A percentile compares a stretch with the other conserved stretches of the same genome.
phyloP scores from a whole-genome alignment of 2,888 invertebrate species.

The Hololepta plana region DNA sequence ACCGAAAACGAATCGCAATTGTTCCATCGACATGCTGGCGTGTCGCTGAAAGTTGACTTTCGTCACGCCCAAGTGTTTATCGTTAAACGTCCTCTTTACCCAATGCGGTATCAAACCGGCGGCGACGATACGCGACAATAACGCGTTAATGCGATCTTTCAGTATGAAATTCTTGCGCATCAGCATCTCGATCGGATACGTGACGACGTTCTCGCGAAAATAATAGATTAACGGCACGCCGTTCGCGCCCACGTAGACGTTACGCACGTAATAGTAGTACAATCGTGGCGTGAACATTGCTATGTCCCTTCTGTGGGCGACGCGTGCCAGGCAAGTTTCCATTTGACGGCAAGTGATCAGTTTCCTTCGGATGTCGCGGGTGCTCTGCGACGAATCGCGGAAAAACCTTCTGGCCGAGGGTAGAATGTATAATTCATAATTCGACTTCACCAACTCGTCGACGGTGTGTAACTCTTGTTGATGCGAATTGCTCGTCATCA shows the following conservation, averaged over 20 bases:
- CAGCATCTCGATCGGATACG: conserved; percentile 20
- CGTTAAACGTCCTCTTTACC: too few relatives aligned
- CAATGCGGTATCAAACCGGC: conserved; percentile 17
- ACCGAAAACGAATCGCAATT: too few relatives aligned
- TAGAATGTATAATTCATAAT: conserved; percentile 13
- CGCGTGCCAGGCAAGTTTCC: conserved; percentile 12
- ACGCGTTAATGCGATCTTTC: conserved; percentile 13
- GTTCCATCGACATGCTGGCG: too few relatives aligned
- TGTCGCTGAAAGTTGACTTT: too few relatives aligned
- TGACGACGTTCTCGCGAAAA: conserved; percentile 16
- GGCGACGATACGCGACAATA: conserved; percentile 16
- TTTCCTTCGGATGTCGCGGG: too few relatives aligned
- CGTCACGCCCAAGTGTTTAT: too few relatives aligned
- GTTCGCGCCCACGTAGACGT: conserved; percentile 13
- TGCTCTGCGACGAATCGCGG: too few relatives aligned
- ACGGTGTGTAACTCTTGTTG: conserved; percentile 14
- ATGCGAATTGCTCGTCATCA: conserved; percentile 14
- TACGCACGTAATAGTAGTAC: conserved; percentile 15
- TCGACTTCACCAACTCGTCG: conserved; percentile 13
- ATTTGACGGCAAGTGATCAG: too few relatives aligned
- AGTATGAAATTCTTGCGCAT: conserved; percentile 21
- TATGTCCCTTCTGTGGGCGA: conserved; percentile 12
- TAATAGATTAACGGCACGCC: conserved; percentile 14
- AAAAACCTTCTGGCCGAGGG: too few relatives aligned
- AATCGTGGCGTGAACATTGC: conserved; percentile 16